A percentile compares a stretch with the other conserved stretches of the same genome.
Evolutionary conservation across 2,797 vertebrate species (phyloP).

Genomic region (Takifugu rubripes): DNA sequence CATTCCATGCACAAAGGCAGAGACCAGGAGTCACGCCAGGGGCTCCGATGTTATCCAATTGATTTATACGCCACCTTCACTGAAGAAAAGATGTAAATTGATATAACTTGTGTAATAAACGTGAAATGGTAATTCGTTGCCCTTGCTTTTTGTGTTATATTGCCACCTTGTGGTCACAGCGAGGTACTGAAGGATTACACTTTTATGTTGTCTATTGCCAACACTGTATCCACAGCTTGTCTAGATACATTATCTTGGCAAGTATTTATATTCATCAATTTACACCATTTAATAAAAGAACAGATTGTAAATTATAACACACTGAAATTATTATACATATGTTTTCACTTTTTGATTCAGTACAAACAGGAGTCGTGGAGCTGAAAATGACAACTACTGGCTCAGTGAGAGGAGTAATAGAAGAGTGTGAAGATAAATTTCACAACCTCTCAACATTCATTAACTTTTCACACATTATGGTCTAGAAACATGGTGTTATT

Average conservation of each 20-base stretch:
- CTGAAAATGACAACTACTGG: background rate
- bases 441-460: slow-evolving; percentile 29
- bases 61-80: no score
- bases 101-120: background rate
- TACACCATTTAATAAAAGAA: no score
- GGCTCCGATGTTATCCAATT: no score
- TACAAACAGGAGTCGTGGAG: background rate
- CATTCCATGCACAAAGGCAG: no score
- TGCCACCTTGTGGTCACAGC: background rate
- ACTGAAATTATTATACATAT: no score
- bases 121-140: background rate
- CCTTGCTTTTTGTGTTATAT: background rate
- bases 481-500: background rate
- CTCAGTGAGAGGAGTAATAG: background rate
- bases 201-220: no score
- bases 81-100: no score
- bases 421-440: slow-evolving; percentile 20
- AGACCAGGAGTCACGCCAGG: no score
- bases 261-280: no score
- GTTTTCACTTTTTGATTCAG: background rate
- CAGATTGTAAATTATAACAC: no score
- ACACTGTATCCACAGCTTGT: background rate
- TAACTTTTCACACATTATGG: slow-evolving; percentile 34
- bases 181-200: background rate
- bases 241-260: no score